Evolutionary conservation across 2,797 vertebrate species (phyloP).

Genomic region (Cuculus canorus): DNA sequence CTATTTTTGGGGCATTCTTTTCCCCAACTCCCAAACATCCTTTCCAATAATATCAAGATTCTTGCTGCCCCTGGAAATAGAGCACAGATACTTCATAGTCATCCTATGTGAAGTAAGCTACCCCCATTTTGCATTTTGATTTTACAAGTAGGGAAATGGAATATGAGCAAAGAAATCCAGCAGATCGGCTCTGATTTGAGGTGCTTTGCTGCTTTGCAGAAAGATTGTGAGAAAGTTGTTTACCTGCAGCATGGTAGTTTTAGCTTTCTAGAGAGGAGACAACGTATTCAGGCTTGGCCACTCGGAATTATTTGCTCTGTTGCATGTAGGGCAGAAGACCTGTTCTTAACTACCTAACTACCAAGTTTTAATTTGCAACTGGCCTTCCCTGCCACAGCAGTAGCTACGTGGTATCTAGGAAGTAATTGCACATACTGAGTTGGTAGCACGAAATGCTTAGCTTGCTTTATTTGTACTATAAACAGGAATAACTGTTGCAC

Average conservation of each 20-base stretch:
- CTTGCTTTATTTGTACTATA: not conserved
- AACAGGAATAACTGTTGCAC: slow-evolving; percentile 12
- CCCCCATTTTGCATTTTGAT: not conserved
- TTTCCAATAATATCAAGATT: not conserved
- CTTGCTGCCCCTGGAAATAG: not conserved
- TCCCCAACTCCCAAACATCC: not conserved
- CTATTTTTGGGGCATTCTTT: not conserved
- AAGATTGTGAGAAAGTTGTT: not conserved
- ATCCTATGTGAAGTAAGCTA: not conserved
- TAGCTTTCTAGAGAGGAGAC: not conserved
- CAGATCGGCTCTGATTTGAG: not conserved
- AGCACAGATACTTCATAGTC: not conserved
- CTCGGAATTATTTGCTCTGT: not conserved
- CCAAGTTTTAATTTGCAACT: not conserved
- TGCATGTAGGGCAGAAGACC: not conserved
- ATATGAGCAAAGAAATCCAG: not conserved
- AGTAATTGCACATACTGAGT: not conserved
- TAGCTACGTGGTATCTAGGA: not conserved
- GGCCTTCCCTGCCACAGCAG: not conserved
- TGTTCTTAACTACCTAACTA: not conserved
- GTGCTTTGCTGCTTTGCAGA: not conserved
- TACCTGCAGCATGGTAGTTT: not conserved
- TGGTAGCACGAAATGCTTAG: not conserved
- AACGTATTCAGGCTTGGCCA: not conserved
- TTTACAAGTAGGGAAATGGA: not conserved